A percentile compares a stretch with the other conserved stretches of the same genome.
phyloP scores from a whole-genome alignment of 2,113 vertebrate species.

The Collichthys lucidus region DNA sequence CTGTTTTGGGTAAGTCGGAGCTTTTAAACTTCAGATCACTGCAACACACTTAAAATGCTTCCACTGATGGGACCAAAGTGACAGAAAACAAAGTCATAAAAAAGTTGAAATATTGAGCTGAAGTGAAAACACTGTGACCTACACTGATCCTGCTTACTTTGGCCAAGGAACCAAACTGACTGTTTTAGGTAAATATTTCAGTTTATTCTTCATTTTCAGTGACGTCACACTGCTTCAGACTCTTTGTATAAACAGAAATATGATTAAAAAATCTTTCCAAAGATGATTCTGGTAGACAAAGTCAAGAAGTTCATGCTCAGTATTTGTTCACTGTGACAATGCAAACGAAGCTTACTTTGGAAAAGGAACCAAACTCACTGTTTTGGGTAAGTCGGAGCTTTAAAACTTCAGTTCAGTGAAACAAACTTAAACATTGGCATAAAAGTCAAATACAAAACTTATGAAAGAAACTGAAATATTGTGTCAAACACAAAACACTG shows the following conservation, averaged over 20 bases:
- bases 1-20: too few relatives aligned
- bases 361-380: slow-evolving; percentile 55
- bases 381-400: slow-evolving; percentile 72
- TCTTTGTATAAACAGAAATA: not conserved
- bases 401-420: not conserved
- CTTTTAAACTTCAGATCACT: not conserved
- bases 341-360: slow-evolving; percentile 77
- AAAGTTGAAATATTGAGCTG: slow-evolving; percentile 29
- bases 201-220: not conserved
- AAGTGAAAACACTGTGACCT: slow-evolving; percentile 75
- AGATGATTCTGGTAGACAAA: not conserved
- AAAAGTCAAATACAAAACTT: too few relatives aligned
- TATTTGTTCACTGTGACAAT: slow-evolving; percentile 39
- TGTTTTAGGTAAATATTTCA: slow-evolving; percentile 73
- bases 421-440: too few relatives aligned
- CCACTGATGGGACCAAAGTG: not conserved
- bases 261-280: not conserved
- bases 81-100: not conserved
- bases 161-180: slow-evolving; percentile 86
- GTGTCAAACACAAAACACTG: too few relatives aligned
- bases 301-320: slow-evolving; percentile 19
- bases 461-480: too few relatives aligned
- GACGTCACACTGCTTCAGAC: not conserved
- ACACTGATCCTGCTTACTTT: slow-evolving; percentile 76
- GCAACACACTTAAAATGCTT: not conserved